A percentile compares a stretch with the other conserved stretches of the same genome.
Conservation (phyloP, 2,888 invertebrate species). For the Ectobius pallidus region DNA sequence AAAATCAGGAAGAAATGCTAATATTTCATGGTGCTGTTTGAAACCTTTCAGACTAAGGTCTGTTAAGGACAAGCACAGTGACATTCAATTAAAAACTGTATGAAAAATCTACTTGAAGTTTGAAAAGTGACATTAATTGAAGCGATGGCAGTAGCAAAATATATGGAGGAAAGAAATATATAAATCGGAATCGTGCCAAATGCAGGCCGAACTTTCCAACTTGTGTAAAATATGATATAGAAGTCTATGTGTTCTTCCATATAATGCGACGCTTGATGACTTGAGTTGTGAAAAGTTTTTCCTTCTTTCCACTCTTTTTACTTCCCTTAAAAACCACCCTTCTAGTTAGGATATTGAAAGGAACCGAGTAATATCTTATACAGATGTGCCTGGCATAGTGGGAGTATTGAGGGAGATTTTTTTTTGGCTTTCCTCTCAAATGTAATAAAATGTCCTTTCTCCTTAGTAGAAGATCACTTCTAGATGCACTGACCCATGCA, state of each 20-base stretch:
- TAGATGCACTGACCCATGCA: constrained; percentile 5
- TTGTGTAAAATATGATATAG: constrained; percentile 24
- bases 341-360: not conserved
- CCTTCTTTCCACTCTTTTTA: not conserved
- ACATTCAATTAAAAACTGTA: not conserved
- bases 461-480: not conserved
- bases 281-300: constrained; percentile 30
- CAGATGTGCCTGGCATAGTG: constrained; percentile 6
- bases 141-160: not conserved
- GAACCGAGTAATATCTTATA: not conserved
- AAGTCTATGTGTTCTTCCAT: constrained; percentile 12
- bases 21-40: too few relatives aligned
- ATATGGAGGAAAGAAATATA: not conserved
- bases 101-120: not conserved
- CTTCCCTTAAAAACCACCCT: not conserved
- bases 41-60: too few relatives aligned
- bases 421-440: not conserved
- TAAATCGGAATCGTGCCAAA: constrained; percentile 28
- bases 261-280: constrained; percentile 24
- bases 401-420: not conserved
- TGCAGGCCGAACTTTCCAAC: constrained; percentile 27
- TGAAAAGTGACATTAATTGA: not conserved
- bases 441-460: not conserved
- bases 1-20: too few relatives aligned
- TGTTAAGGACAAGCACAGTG: too few relatives aligned